Evolutionary conservation across 1,140 invertebrate genomes (phyloP).

Genomic region (Mya arenaria): DNA sequence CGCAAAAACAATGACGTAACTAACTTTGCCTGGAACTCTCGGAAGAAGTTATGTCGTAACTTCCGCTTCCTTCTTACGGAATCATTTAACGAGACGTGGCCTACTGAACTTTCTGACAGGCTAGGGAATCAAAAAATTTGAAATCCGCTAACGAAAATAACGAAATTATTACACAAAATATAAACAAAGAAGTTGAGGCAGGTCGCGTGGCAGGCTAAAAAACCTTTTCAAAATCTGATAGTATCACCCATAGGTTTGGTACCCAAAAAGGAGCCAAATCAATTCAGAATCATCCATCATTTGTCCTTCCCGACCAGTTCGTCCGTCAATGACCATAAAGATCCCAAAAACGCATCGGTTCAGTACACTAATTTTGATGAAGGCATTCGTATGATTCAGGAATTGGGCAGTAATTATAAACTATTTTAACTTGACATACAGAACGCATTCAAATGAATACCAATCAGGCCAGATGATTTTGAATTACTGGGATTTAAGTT

Average conservation of each 20-base stretch:
- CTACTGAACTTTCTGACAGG: no score
- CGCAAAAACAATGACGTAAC: no score
- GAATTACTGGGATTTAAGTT: constrained; percentile 7
- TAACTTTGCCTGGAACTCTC: no score
- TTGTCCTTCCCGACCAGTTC: constrained; percentile 4
- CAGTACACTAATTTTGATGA: neutral
- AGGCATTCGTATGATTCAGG: neutral
- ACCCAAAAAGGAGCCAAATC: constrained; percentile 6
- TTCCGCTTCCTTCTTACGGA: no score
- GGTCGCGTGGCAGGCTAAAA: neutral
- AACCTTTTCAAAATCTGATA: neutral
- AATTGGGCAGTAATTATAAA: neutral
- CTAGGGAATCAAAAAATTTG: constrained; percentile 24
- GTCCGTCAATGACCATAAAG: constrained; percentile 21
- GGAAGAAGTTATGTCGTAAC: no score
- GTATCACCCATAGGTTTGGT: constrained; percentile 26
- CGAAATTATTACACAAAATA: neutral
- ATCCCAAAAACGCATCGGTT: neutral
- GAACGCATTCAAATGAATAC: constrained; percentile 14
- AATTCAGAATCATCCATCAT: constrained; percentile 32
- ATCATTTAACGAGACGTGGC: no score
- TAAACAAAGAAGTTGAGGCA: neutral
- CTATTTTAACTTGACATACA: constrained; percentile 1
- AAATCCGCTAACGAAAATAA: neutral
- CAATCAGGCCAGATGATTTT: constrained; percentile 1